Evolutionary conservation across 2,113 vertebrate genomes (phyloP).

Genomic region (Stegastes partitus): DNA sequence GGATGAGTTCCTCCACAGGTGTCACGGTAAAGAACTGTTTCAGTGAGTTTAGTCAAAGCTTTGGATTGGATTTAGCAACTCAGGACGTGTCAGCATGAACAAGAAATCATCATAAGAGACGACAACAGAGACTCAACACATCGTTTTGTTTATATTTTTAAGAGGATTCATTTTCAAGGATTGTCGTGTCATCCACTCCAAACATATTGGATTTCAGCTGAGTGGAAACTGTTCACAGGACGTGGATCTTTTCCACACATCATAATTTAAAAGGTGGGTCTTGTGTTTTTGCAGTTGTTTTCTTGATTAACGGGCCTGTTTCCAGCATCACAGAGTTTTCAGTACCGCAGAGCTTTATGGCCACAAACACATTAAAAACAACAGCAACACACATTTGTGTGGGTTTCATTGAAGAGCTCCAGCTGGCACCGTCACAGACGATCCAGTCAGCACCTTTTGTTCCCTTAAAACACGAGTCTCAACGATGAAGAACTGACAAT

Average conservation of each 20-base stretch:
- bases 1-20: not conserved
- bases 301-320: too few species aligned
- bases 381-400: not conserved
- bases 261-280: too few species aligned
- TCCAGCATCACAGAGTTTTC: too few species aligned
- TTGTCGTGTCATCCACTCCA: not conserved
- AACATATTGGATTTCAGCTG: not conserved
- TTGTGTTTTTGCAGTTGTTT: too few species aligned
- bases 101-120: not conserved
- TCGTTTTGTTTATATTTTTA: too few species aligned
- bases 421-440: not conserved
- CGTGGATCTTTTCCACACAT: too few species aligned
- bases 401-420: not conserved
- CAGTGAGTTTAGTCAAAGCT: not conserved
- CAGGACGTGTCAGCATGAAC: not conserved
- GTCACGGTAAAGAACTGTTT: not conserved
- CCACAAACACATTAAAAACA: too few species aligned
- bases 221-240: too few species aligned
- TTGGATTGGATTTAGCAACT: not conserved
- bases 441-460: not conserved
- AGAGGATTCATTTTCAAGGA: too few species aligned
- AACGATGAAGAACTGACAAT: not conserved
- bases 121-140: too few species aligned
- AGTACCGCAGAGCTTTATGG: too few species aligned
- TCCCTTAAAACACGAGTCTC: not conserved